Evolutionary conservation across 2,888 invertebrate genomes (phyloP), one percentile per base, ranked within the genome.

Genomic region (Eilema caniola): DNA sequence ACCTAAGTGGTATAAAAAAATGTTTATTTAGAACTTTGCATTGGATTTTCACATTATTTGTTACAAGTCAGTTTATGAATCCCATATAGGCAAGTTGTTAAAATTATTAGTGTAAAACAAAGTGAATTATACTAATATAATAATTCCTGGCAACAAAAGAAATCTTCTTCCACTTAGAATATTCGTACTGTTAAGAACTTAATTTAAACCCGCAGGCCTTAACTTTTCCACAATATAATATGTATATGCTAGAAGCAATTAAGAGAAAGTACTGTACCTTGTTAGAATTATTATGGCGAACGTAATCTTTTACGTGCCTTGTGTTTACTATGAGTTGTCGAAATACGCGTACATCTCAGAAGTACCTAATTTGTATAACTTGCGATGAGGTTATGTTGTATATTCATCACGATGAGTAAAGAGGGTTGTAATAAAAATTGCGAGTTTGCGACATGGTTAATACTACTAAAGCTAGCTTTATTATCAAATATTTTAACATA

Each of bases 281-380:
- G 89, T 91, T 91, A 88, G 86, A 89, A 88, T 89, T 91, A 90
- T 90, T 89, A 91, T 86, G 86, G 85, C 80, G 82, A 87, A 88
- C 77, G 85, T 88, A 88, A 90, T 88, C 85, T 85, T 85, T 81
- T 86, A 85, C 85, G 84, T 85, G 83, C 70, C 82, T 71, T 72
- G 79, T 64, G 23, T 71, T 67, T 87, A 87, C 86, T 78, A 83
- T 66, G 77, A 73, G 74, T 81, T 80, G 78, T 79, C 78, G 75
- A 78, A 76, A 72, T 67, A 76, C 70, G 70, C 57, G 65, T 65
- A 56, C 71, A 53, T 70, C 60, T 63, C 28, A 62, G 64, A 72
- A 73, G 75, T 74, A 69, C 69, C 70, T 70, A 71, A 82, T 79
- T 75, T 78, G 63, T 77, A 68, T 66, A 64, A 59, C 47, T 71